Evolutionary conservation across 2,113 vertebrate species (phyloP).

Genomic region (Zosterops japonicus): DNA sequence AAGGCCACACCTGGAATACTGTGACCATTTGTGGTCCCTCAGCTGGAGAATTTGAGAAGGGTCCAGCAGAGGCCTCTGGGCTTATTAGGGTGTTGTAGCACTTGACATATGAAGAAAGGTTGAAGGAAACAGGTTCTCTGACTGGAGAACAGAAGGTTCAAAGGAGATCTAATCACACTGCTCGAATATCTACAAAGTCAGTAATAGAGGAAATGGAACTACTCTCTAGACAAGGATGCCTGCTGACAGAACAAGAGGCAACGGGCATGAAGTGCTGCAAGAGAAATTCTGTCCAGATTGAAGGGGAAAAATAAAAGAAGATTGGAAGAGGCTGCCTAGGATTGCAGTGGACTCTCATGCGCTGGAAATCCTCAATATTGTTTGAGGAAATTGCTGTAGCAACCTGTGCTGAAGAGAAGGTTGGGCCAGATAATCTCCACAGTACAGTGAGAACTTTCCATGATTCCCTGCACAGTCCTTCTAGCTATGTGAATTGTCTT

Average conservation of each 20-base stretch:
- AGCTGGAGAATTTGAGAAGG: background rate
- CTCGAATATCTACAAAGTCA: background rate
- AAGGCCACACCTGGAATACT: background rate
- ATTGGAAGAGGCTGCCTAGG: background rate
- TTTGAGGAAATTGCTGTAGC: background rate
- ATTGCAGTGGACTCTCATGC: background rate
- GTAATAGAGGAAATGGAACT: fast-evolving
- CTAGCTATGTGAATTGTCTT: background rate
- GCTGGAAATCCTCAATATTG: background rate
- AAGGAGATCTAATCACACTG: background rate
- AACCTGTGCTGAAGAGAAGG: background rate
- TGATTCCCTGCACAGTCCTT: background rate
- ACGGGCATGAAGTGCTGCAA: background rate
- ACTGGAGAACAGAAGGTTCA: background rate
- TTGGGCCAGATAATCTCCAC: background rate
- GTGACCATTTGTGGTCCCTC: background rate
- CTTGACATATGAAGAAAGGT: background rate
- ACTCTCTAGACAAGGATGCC: background rate
- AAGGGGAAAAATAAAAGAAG: background rate
- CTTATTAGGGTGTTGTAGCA: background rate
- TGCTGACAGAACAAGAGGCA: background rate
- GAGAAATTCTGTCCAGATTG: background rate
- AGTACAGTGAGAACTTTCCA: background rate
- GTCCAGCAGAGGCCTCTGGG: background rate
- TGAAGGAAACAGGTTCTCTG: background rate